A percentile compares a stretch with the other conserved stretches of the same genome.
These are phyloP conservation scores for Drosophila malerkotliana DNA, from an alignment of 1,140 invertebrate species.

Conservation along the genomic window DNA sequence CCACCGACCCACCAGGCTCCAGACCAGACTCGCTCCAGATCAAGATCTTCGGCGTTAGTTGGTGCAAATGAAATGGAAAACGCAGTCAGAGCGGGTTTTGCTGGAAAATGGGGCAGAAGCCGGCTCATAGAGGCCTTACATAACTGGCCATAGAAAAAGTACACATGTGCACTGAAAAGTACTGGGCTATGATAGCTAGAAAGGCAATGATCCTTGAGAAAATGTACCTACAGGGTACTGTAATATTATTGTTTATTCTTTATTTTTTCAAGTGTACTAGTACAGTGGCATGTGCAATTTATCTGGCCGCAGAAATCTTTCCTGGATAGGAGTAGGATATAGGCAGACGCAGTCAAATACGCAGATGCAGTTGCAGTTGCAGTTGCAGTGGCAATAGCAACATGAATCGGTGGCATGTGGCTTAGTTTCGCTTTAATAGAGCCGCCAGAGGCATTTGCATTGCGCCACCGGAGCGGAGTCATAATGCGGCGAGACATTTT, in stretches of 20 bases:
- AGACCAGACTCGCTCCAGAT: constrained; percentile 23
- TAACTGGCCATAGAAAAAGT: constrained; percentile 31
- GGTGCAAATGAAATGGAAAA: constrained; percentile 51
- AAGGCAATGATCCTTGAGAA: too few species aligned
- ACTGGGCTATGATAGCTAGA: too few species aligned
- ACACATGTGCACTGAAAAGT: constrained; percentile 18
- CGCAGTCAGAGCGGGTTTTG: constrained; percentile 34
- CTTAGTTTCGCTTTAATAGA: constrained; percentile 77
- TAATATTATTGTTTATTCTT: background rate
- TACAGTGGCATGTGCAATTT: constrained; percentile 39
- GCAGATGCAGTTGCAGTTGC: constrained; percentile 10
- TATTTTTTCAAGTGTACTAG: constrained; percentile 8
- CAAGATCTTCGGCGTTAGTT: constrained; percentile 23
- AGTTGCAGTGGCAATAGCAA: constrained; percentile 28
- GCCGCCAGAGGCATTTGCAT: constrained; percentile 65
- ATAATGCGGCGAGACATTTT: constrained; percentile 73
- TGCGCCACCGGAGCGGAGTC: constrained; percentile 63
- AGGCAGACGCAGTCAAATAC: background rate
- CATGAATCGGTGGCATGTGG: constrained; percentile 72
- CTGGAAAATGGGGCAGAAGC: constrained; percentile 41
- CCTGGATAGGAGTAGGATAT: constrained; percentile 20
- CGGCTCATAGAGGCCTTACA: constrained; percentile 34
- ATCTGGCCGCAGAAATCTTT: constrained; percentile 38
- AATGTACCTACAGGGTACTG: too few species aligned
- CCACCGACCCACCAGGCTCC: constrained; percentile 4